Evolutionary conservation across 2,888 invertebrate species (phyloP).

Genomic region (Auanema freiburgensis): DNA sequence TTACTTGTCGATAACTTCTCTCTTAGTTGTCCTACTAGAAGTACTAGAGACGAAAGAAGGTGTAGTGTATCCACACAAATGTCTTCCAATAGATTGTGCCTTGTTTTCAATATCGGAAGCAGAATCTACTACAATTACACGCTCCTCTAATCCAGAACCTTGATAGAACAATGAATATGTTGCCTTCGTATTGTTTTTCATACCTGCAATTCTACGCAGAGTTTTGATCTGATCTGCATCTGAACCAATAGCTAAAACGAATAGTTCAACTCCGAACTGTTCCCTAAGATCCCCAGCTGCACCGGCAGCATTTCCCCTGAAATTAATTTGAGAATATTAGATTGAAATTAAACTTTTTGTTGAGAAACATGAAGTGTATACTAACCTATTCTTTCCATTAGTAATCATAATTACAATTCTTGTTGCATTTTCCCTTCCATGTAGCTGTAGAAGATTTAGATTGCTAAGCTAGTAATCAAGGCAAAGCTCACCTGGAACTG

Average conservation of each 20-base stretch:
- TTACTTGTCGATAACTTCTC: slow-evolving; percentile 22
- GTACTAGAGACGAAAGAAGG: slow-evolving; percentile 21
- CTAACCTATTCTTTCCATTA: slow-evolving; percentile 55
- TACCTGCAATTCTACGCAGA: slow-evolving; percentile 52
- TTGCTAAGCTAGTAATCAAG: neutral
- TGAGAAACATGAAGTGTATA: neutral
- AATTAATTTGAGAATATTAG: slow-evolving; percentile 5
- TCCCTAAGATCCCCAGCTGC: slow-evolving; percentile 59
- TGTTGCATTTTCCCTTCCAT: slow-evolving; percentile 55
- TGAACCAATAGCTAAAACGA: slow-evolving; percentile 56
- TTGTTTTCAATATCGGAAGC: slow-evolving; percentile 37
- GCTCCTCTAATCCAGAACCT: slow-evolving; percentile 12
- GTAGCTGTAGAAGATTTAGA: slow-evolving; percentile 30
- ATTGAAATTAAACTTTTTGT: slow-evolving; percentile 4
- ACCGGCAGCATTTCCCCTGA: slow-evolving; percentile 59
- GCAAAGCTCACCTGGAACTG: slow-evolving; percentile 46
- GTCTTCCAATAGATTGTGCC: slow-evolving; percentile 26
- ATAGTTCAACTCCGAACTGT: slow-evolving; percentile 53
- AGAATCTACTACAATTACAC: slow-evolving; percentile 33
- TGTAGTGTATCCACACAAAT: slow-evolving; percentile 36
- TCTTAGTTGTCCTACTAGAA: slow-evolving; percentile 30
- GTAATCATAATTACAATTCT: slow-evolving; percentile 59
- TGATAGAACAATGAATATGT: neutral
- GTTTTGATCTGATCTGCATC: slow-evolving; percentile 46
- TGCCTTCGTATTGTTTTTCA: neutral